Percentiles rank a stretch among this genome's conserved stretches.
These are phyloP conservation scores for Lepus townsendii DNA, from an alignment of 2,797 vertebrate genomes.

Conservation along the genomic window DNA sequence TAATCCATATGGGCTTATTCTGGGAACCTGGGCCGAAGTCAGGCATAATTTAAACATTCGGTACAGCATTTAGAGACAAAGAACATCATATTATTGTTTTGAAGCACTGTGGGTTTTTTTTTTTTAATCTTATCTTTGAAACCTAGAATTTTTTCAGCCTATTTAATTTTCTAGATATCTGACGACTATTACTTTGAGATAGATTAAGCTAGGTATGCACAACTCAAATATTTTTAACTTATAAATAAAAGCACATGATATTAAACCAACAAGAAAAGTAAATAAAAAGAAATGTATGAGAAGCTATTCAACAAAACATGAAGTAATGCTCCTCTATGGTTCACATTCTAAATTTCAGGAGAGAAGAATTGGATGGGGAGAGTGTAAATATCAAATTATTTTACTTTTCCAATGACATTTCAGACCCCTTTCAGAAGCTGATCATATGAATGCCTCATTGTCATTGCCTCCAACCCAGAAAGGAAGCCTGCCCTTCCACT, in stretches of 20 bases:
- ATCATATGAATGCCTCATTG: not conserved
- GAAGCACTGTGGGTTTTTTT: not conserved
- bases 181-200: not conserved
- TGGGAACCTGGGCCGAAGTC: not conserved
- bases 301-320: not conserved
- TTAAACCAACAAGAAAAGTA: not conserved
- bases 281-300: not conserved
- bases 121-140: not conserved
- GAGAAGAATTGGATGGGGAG: not conserved
- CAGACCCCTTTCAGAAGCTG: not conserved
- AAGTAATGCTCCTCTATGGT: not conserved
- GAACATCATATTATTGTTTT: not conserved
- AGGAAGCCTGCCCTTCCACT: not conserved
- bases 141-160: not conserved
- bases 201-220: not conserved
- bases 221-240: not conserved
- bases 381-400: not conserved
- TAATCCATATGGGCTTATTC: not conserved
- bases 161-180: not conserved
- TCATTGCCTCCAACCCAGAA: not conserved
- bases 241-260: constrained; percentile 2
- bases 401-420: not conserved
- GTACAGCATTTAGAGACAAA: not conserved
- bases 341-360: not conserved
- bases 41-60: not conserved